A percentile compares a stretch with the other conserved stretches of the same genome.
Evolutionary conservation across 2,797 vertebrate genomes (phyloP).

Genomic region (Sylvilagus floridanus): DNA sequence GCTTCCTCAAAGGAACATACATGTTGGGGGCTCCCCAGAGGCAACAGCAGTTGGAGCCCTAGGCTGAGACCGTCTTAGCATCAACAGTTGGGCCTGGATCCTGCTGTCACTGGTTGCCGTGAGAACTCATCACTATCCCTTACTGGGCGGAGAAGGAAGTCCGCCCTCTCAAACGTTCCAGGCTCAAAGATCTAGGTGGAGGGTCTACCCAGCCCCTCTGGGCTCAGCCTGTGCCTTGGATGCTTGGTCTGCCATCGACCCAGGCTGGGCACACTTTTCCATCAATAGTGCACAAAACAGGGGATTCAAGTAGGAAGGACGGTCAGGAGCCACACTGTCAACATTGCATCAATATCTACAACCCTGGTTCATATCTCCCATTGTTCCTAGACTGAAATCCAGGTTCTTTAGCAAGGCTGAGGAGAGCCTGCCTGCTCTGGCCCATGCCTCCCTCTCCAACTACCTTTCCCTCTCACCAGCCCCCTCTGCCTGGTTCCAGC

Average conservation of each 20-base stretch:
- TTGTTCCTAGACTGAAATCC: constrained; percentile 25
- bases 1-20: neutral
- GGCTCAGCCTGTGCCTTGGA: no score
- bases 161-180: neutral
- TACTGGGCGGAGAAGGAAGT: neutral
- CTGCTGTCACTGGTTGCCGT: neutral
- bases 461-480: neutral
- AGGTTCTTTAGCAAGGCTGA: neutral
- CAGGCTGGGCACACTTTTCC: neutral
- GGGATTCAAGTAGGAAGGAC: constrained; percentile 7
- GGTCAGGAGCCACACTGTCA: neutral
- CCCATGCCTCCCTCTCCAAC: neutral
- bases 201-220: neutral
- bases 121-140: neutral
- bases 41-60: neutral
- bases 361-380: neutral
- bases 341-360: neutral
- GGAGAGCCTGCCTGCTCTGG: neutral
- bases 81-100: neutral
- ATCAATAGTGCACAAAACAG: neutral
- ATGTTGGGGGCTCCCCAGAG: neutral
- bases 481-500: neutral
- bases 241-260: neutral
- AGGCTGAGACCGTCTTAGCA: neutral
- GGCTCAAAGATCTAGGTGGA: neutral